Evolutionary conservation across 1,140 invertebrate species (phyloP).

Genomic region (Formica exsecta): DNA sequence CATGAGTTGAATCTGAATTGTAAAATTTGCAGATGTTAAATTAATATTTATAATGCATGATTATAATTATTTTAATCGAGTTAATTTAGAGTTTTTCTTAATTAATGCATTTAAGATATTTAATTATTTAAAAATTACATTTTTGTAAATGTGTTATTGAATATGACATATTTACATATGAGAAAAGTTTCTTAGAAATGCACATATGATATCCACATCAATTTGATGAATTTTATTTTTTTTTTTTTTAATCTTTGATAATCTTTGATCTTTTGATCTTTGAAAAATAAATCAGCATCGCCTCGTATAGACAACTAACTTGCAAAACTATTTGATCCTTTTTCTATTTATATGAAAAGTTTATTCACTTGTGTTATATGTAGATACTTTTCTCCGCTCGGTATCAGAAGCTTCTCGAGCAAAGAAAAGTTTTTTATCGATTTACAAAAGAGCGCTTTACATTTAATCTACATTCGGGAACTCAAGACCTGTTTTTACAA

Average conservation of each 20-base stretch:
- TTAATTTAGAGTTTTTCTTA: not conserved
- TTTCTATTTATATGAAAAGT: constrained; percentile 46
- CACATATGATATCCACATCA: not conserved
- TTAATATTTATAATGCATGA: not conserved
- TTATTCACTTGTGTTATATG: constrained; percentile 27
- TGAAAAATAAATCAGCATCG: constrained; percentile 36
- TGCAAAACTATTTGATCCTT: constrained; percentile 24
- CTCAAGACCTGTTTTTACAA: not conserved
- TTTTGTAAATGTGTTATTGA: not conserved
- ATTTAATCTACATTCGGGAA: not conserved
- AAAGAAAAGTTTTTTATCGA: not conserved
- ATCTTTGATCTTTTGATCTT: constrained; percentile 13
- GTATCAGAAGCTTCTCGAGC: not conserved
- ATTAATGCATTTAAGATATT: not conserved
- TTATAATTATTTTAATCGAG: not conserved
- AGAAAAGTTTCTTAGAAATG: not conserved
- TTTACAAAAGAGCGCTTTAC: constrained; percentile 2
- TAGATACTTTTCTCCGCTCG: not conserved
- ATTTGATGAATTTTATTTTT: constrained; percentile 5
- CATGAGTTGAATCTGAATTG: not conserved
- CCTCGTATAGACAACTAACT: not conserved
- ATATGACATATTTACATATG: not conserved
- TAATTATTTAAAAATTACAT: not conserved
- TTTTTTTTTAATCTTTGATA: not conserved
- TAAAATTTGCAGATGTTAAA: not conserved